Percentiles rank a stretch among this genome's conserved stretches.
Conservation (phyloP, 2,113 vertebrate species). For the Myrmecobius fasciatus region DNA sequence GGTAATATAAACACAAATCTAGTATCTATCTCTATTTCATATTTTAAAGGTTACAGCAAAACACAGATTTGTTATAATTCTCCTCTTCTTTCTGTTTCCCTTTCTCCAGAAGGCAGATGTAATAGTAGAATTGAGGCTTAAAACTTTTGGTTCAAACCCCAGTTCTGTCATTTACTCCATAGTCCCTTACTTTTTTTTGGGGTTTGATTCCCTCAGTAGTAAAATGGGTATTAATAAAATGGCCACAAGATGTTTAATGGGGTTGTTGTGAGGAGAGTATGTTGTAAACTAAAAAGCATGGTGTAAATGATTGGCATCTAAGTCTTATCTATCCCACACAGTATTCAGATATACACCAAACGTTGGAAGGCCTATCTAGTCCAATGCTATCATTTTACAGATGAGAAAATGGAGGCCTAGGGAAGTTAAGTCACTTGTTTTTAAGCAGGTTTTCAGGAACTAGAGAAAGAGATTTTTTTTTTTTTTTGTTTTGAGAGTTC, state of each 20-base stretch:
- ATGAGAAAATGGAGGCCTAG: no score
- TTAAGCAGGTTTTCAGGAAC: conserved; percentile 24
- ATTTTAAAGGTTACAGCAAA: background rate
- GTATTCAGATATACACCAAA: no score
- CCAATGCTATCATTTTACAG: no score
- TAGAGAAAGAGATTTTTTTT: background rate
- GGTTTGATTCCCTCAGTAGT: background rate
- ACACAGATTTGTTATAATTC: background rate
- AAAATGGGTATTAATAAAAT: background rate
- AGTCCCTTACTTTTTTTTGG: background rate
- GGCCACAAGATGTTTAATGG: background rate
- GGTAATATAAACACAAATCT: background rate
- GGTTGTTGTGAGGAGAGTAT: background rate
- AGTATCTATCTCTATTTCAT: background rate
- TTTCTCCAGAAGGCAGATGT: background rate
- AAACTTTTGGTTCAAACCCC: background rate
- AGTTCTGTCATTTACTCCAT: no score
- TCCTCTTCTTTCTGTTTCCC: background rate
- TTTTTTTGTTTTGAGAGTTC: background rate
- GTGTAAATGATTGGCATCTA: no score
- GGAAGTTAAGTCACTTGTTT: no score
- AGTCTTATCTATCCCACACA: no score
- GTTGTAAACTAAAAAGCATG: no score
- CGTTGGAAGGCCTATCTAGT: no score
- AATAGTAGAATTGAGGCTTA: background rate